Percentiles rank a stretch among this genome's conserved stretches.
Conservation (phyloP, 2,797 vertebrate species). For the Neosilurus hyrtlii region DNA sequence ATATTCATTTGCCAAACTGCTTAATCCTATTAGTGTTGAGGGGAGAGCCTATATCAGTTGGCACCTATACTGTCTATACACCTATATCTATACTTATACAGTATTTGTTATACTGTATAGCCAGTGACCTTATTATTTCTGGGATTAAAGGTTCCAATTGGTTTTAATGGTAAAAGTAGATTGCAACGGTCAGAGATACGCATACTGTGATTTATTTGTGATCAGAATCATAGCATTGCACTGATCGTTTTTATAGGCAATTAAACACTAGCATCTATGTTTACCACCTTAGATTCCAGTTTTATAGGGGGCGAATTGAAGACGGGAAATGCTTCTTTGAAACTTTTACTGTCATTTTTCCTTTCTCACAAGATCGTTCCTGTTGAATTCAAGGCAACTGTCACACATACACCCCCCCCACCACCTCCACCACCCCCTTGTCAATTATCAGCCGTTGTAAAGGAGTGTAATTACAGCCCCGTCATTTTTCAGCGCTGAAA, state of each 20-base stretch:
- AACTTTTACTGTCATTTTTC: constrained; percentile 40
- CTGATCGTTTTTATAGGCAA: constrained; percentile 26
- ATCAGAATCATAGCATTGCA: constrained; percentile 28
- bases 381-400: constrained; percentile 41
- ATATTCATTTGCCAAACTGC: too few relatives aligned
- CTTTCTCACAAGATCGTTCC: constrained; percentile 41
- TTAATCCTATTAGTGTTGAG: too few relatives aligned
- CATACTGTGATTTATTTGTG: constrained; percentile 28
- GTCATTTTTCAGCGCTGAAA: constrained; percentile 31
- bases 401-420: constrained; percentile 4
- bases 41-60: too few relatives aligned
- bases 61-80: background rate
- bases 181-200: constrained; percentile 34
- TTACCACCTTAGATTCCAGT: background rate
- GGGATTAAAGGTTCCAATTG: constrained; percentile 36
- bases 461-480: constrained; percentile 49
- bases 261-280: constrained; percentile 1
- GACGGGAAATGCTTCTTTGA: constrained; percentile 37
- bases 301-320: constrained; percentile 9
- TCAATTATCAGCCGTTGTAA: constrained; percentile 48
- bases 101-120: background rate
- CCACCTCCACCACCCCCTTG: constrained; percentile 20
- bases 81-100: background rate
- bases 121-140: constrained; percentile 5
- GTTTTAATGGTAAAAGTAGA: constrained; percentile 29